Conservation (phyloP, 2,888 invertebrate species). For the Amiota communis region DNA sequence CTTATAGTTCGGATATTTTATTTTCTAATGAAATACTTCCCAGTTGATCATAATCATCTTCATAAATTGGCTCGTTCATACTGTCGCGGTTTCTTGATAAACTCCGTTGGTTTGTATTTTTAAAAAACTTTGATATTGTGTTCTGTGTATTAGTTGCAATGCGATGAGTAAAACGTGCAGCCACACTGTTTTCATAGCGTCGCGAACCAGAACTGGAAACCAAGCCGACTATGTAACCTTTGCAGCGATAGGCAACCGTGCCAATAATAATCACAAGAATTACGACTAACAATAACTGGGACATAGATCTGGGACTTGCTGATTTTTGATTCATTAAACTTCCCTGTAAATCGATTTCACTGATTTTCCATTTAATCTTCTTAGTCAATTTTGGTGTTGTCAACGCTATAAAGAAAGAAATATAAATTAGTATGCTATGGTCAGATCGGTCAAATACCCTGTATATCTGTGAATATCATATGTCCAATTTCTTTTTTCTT, state of each 20-base stretch:
- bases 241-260: constrained; percentile 45
- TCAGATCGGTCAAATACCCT: neutral
- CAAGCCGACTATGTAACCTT: neutral
- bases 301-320: constrained; percentile 39
- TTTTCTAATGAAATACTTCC: constrained; percentile 28
- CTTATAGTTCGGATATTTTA: constrained; percentile 18
- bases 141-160: neutral
- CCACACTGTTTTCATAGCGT: constrained; percentile 42
- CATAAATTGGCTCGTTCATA: constrained; percentile 36
- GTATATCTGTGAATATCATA: too few relatives aligned
- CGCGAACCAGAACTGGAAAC: neutral
- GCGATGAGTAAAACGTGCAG: constrained; percentile 36
- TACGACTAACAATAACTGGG: constrained; percentile 39
- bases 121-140: constrained; percentile 25
- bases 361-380: constrained; percentile 44
- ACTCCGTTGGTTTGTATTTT: neutral
- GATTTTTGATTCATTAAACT: constrained; percentile 20
- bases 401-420: constrained; percentile 3
- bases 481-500: too few relatives aligned
- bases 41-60: constrained; percentile 34
- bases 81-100: neutral
- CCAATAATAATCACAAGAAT: constrained; percentile 38
- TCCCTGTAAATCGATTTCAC: constrained; percentile 2
- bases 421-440: neutral
- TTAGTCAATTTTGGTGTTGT: constrained; percentile 19